These are phyloP conservation scores for Cloeon dipterum DNA, from an alignment of 2,888 invertebrate species.

Conservation along the genomic window DNA sequence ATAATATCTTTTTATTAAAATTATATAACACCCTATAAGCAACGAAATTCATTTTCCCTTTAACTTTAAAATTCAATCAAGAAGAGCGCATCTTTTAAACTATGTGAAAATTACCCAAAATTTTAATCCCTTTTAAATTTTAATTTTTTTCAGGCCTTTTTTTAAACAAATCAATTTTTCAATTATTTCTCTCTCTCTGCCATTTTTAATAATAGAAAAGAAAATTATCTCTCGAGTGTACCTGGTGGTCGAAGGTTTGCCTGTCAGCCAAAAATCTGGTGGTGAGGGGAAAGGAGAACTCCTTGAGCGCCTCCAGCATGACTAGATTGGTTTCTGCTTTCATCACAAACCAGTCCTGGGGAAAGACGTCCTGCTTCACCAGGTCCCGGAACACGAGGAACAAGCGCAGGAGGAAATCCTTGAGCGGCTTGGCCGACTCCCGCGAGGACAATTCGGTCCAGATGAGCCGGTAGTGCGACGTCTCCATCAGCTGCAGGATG, in stretches of 20 bases:
- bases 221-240: not conserved
- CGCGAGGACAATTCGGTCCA: conserved; percentile 47
- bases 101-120: no score
- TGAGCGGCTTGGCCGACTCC: conserved; percentile 34
- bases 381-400: conserved; percentile 59
- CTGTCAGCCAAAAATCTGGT: conserved; percentile 58
- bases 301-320: conserved; percentile 61
- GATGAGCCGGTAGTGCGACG: conserved; percentile 64
- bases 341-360: conserved; percentile 77
- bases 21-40: no score
- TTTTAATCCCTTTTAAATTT: no score
- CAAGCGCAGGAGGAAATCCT: conserved; percentile 65
- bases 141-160: no score
- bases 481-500: conserved; percentile 62
- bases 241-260: not conserved
- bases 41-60: no score
- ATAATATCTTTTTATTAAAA: no score
- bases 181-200: no score
- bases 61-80: no score
- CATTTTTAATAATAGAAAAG: no score
- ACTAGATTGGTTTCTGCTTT: conserved; percentile 72
- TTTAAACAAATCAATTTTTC: no score
- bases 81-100: no score
- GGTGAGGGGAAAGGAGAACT: conserved; percentile 68
- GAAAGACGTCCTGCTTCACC: conserved; percentile 58